Percentiles rank a stretch among this genome's conserved stretches.
phyloP scores from a whole-genome alignment of 2,113 vertebrate species.

The Ammodytes marinus region DNA sequence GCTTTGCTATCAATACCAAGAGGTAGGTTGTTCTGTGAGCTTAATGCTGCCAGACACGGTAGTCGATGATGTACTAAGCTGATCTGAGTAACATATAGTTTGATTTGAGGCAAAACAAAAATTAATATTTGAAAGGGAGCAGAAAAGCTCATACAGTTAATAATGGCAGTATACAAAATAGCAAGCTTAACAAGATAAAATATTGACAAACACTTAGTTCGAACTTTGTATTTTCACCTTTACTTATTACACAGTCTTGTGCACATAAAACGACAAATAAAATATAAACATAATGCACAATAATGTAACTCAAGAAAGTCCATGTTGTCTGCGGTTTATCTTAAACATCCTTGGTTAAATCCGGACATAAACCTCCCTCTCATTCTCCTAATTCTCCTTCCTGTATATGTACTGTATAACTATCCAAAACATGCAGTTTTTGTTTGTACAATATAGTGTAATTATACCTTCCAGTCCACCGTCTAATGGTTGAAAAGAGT shows the following conservation, averaged over 20 bases:
- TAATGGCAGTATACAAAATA: no score
- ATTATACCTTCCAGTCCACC: neutral
- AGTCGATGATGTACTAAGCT: no score
- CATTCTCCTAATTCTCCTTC: no score
- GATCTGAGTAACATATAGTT: no score
- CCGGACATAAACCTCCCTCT: no score
- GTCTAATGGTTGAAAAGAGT: neutral
- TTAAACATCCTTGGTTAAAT: neutral
- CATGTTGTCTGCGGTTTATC: neutral
- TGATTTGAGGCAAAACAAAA: no score
- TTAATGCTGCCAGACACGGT: neutral
- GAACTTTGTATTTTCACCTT: neutral
- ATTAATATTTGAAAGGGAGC: neutral
- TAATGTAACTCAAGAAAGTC: neutral
- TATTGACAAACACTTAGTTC: neutral
- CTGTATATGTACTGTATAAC: neutral
- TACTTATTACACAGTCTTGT: neutral
- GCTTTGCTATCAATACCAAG: constrained; percentile 77
- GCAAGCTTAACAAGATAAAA: no score
- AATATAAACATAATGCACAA: neutral
- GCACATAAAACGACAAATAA: neutral
- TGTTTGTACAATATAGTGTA: neutral
- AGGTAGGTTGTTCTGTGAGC: constrained; percentile 58
- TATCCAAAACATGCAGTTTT: neutral
- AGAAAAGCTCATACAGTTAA: no score